A percentile compares a stretch with the other conserved stretches of the same genome.
Evolutionary conservation across 1,140 invertebrate genomes (phyloP).

Genomic region (Hypsibius dujardini): DNA sequence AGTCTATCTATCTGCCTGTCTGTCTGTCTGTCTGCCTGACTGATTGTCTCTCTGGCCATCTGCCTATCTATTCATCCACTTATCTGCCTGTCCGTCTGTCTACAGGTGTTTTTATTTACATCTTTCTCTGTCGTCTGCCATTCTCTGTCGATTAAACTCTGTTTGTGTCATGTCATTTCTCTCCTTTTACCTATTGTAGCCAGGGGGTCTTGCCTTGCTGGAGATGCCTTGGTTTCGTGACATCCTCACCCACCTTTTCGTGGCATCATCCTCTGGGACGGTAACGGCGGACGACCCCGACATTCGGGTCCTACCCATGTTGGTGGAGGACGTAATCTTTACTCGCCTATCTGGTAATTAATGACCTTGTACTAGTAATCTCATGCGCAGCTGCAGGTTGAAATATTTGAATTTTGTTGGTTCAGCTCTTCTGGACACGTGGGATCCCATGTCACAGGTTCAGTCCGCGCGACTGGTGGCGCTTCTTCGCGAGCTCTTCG

Average conservation of each 20-base stretch:
- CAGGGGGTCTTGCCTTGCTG: background rate
- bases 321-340: slow-evolving; percentile 5
- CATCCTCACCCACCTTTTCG: background rate
- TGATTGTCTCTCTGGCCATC: too few species aligned
- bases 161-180: too few species aligned
- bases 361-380: background rate
- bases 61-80: too few species aligned
- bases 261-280: too few species aligned
- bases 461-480: background rate
- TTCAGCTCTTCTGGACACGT: background rate
- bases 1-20: too few species aligned
- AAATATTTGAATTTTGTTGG: background rate
- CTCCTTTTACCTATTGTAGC: too few species aligned
- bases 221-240: background rate
- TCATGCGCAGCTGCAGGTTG: background rate
- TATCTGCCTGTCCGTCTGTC: too few species aligned
- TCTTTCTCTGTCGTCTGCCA: too few species aligned
- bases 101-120: too few species aligned
- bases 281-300: background rate
- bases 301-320: background rate
- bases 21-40: too few species aligned
- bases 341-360: background rate
- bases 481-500: background rate
- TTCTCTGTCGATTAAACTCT: too few species aligned
- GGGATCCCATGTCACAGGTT: background rate